phyloP scores from a whole-genome alignment of 1,140 invertebrate genomes.

The Brachionus manjavacas region DNA sequence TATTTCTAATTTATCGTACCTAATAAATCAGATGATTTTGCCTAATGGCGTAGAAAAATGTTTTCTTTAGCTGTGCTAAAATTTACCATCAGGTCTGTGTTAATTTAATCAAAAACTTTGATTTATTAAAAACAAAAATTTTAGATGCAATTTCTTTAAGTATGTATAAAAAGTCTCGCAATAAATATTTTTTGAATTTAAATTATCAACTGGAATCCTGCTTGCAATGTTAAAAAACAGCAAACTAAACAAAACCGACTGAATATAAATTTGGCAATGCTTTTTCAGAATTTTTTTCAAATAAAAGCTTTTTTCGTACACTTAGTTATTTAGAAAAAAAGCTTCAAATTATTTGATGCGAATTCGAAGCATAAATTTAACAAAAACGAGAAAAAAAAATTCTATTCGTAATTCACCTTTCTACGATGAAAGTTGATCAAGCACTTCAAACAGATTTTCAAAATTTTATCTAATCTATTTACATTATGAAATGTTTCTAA shows the following conservation, averaged over 20 bases:
- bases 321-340: neutral
- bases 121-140: neutral
- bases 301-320: neutral
- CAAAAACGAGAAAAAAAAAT: neutral
- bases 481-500: neutral
- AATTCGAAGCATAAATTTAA: neutral
- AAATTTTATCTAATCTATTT: neutral
- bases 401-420: neutral
- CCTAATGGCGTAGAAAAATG: neutral
- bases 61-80: neutral
- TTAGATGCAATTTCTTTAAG: neutral
- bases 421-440: neutral
- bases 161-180: neutral
- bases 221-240: neutral
- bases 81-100: neutral
- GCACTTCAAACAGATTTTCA: neutral
- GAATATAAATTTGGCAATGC: slow-evolving; percentile 4
- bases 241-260: neutral
- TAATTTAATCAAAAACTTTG: neutral
- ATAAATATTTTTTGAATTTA: neutral
- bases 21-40: neutral
- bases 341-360: neutral
- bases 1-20: neutral
- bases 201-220: neutral
- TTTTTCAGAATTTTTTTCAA: neutral